Evolutionary conservation across 2,888 invertebrate species (phyloP), one percentile per base, ranked within the genome.

Genomic region (Scaptomyza polygonia): DNA sequence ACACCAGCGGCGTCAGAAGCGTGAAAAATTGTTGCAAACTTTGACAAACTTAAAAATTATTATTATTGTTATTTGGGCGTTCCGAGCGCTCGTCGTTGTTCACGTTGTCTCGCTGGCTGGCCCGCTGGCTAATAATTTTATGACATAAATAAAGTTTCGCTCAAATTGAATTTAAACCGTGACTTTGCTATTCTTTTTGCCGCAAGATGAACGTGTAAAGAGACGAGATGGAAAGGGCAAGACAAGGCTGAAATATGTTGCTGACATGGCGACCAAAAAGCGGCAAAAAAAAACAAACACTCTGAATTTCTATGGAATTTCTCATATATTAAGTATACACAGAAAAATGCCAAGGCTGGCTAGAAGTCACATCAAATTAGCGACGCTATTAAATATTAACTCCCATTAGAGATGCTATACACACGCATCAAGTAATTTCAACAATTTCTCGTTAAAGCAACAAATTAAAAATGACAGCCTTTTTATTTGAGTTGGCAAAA

Each of bases 11-110:
- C 65, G 45, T 52, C 62, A 79, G 77, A 83, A 80, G 77, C 79
- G 79, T 86, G 86, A 84, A 86, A 86, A 84, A 84, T 81, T 81
- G 84, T 72, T 84, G 67, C 75, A 72, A 84, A 82, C 79, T 83
- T 83, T 85, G 82, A 85, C 82, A 83, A 82, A 63, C 69, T 70
- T 67, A 32, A 77, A 68, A 86, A 67, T 73, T 70, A 80, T 78
- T 70, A 80, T 78, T 71, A 82, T 80, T 77, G 77, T 72, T 72
- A 65, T 42, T 57, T 34, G 32, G 48, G 40, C 34, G 29, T 45
- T 53, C n/a, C 12, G 30, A 34, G 40, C 49, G 18, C 21, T 21
- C 21, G 3, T 54, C 45, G 62, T 54, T 67, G 52, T 55, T 62
- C 29, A 34, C 16, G 59, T 61, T 65, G 57, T 42, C 53, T 25